Conservation (phyloP, 2,888 invertebrate genomes). For the Holacanthella duospinosa region DNA sequence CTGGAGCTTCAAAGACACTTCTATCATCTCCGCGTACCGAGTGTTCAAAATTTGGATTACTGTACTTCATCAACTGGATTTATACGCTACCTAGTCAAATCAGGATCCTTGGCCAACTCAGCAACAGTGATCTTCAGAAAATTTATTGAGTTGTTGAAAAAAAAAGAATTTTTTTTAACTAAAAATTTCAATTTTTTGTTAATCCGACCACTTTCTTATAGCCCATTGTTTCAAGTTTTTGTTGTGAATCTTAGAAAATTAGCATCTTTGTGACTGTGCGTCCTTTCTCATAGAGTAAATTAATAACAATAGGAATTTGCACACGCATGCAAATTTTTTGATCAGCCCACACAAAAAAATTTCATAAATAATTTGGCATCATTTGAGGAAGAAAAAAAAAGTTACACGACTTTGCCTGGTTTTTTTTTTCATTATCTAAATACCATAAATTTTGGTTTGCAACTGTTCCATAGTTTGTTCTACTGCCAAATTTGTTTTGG, state of each 20-base stretch:
- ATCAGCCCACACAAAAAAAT: background rate
- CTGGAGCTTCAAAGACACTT: no score
- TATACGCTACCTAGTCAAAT: no score
- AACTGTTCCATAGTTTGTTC: background rate
- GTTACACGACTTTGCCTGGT: background rate
- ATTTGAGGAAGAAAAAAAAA: background rate
- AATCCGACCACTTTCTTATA: no score
- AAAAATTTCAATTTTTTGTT: no score
- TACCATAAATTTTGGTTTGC: background rate
- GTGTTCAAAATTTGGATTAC: no score
- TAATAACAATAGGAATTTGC: background rate
- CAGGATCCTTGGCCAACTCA: no score
- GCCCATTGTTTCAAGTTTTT: no score
- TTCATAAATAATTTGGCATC: background rate
- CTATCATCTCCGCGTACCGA: no score
- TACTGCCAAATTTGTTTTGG: background rate
- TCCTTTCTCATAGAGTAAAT: background rate
- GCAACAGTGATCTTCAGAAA: no score
- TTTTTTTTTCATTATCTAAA: background rate
- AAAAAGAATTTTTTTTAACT: no score
- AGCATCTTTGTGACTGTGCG: background rate
- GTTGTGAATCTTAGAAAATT: background rate
- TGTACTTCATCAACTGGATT: no score
- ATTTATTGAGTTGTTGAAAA: no score
- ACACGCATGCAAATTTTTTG: background rate